Base-by-base conservation (phyloP, 1,140 invertebrate species). In the Vanessa atalanta region DNA sequence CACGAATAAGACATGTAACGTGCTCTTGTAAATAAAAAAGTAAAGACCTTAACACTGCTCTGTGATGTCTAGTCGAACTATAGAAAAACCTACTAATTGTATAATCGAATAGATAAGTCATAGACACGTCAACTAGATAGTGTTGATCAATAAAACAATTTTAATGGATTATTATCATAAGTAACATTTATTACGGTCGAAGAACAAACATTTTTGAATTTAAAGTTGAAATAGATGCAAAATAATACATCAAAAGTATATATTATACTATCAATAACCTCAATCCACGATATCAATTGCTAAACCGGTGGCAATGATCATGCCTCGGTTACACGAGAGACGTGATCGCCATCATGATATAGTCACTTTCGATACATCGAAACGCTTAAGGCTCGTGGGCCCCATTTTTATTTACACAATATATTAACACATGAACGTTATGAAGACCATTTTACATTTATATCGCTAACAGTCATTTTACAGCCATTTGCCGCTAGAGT, bases 341-440 rank as follows among this genome's bases (percentile, higher is more conserved):
- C 73, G 73, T 75, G 73, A 75, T 63, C n/a, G 68, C 47, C 68
- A 75, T 70, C 43, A 47, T 23, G 69, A 75, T 67, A 70, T 15
- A n/a, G 55, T n/a, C 68, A 71, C 73, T 75, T 75, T 75, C 73
- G 47, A 67, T 67, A 63, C 73, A 23, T 7, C 47, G 47, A 66
- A 64, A 55, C 66, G 65, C 65, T 74, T 64, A 37, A 73, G 55
- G 53, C 47, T 65, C 63, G 11, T 50, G 68, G 53, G 48, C 31
- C 67, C 61, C 53, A 60, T 47, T 66, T 70, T 71, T 75, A 57
- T 75, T 75, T 71, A 26, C 37, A 71, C 68, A 71, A 31, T 20
- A 14, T 14, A 65, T 75, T 66, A 66, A 57, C 68, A 60, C 53
- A 69, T 31, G 23, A 16, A 53, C 50, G 50, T 53, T 16, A 53